Evolutionary conservation across 2,888 invertebrate genomes (phyloP), one percentile per base, ranked within the genome.

Genomic region (Trissolcus brochymenae): DNA sequence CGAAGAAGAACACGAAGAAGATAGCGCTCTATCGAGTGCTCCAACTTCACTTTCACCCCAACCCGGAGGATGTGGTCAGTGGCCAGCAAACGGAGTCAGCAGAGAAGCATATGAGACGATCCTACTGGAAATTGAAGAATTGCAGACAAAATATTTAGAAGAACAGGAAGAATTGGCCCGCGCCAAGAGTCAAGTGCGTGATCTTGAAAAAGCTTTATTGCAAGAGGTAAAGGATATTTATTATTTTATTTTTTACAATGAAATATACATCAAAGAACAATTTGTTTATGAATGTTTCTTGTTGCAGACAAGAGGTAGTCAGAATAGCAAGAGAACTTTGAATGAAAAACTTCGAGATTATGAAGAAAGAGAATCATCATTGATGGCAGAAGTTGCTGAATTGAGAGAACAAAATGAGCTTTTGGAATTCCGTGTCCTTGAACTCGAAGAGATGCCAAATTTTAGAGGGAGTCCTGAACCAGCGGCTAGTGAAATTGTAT

Each of bases 331-430:
- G 80, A 85, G 76, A 81, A 89, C 83, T 75, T 86, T 85, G 61
- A 87, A 81, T 76, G 90, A 82, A 70, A 90, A 90, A 72, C 87
- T 91, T 43, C 89, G 89, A 62, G 88, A 89, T 59, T 84, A 91
- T 61, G 91, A 91, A 81, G 90, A 90, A 40, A 89, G 90, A 56
- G 91, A 93, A 87, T 90, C 92, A 85, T 90, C 91, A 78, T 91
- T 94, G 49, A 89, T 92, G 83, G 92, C 93, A 84, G 94, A 95
- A 86, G 90, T 94, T 79, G 92, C 93, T 81, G 95, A 95, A 89
- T 91, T 94, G 84, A 91, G 93, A 82, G 95, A 95, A 87, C 95
- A 95, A 87, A 94, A 94, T 88, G 95, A 95, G 89, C 91, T 95
- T 80, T 91, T 95, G 87, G 95, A 95, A 90, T 95, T 95, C 90